phyloP scores from a whole-genome alignment of 1,140 invertebrate genomes.

The Brachionus sp. region DNA sequence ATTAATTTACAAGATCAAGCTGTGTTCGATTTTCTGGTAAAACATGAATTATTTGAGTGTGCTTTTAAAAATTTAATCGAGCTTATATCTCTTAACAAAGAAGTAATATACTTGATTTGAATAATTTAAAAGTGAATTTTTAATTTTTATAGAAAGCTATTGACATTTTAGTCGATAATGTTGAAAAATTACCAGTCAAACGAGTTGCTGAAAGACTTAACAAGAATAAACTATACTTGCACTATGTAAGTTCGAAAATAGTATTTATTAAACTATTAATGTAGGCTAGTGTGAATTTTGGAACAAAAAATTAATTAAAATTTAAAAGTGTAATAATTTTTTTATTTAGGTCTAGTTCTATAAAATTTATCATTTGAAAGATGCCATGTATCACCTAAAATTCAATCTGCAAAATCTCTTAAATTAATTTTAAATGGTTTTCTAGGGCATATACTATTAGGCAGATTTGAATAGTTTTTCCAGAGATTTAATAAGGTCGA shows the following conservation, averaged over 20 bases:
- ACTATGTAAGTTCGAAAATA: constrained; percentile 32
- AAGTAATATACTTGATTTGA: constrained; percentile 58
- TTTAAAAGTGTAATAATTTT: too few relatives aligned
- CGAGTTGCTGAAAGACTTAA: neutral
- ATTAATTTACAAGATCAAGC: constrained; percentile 72
- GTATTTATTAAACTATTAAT: too few relatives aligned
- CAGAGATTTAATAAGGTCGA: too few relatives aligned
- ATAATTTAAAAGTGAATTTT: neutral
- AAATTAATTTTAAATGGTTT: too few relatives aligned
- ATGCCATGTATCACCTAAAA: too few relatives aligned
- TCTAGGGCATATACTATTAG: too few relatives aligned
- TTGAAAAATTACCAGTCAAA: constrained; percentile 69
- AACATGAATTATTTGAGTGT: constrained; percentile 73
- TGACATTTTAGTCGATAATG: constrained; percentile 75
- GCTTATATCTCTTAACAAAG: constrained; percentile 81
- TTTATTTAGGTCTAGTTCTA: too few relatives aligned
- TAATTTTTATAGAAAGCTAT: constrained; percentile 64
- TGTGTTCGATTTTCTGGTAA: constrained; percentile 80
- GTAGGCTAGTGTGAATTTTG: too few relatives aligned
- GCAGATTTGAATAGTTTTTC: too few relatives aligned
- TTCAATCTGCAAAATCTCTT: too few relatives aligned
- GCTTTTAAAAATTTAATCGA: constrained; percentile 77
- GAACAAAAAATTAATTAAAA: too few relatives aligned
- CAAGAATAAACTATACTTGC: constrained; percentile 25
- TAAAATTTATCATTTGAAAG: too few relatives aligned